Percentiles rank a stretch among this genome's conserved stretches.
Conservation (phyloP, 2,888 invertebrate species). For the Stenotaenia linearis region DNA sequence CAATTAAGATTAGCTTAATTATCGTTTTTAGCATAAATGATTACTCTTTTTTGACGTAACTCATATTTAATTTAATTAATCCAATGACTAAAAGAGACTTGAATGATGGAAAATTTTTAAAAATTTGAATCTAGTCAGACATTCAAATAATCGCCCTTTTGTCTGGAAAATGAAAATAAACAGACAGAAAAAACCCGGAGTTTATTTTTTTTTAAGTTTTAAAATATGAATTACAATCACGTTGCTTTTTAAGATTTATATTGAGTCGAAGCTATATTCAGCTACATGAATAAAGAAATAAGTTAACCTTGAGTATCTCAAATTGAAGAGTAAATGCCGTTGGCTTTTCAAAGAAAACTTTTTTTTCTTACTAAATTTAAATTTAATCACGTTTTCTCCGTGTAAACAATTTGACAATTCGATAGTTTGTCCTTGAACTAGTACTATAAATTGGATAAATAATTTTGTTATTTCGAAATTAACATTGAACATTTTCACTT, state of each 20-base stretch:
- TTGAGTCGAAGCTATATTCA: not conserved
- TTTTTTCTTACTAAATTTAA: not conserved
- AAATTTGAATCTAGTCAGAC: not conserved
- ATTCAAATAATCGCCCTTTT: not conserved
- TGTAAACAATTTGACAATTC: not conserved
- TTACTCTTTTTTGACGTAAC: not conserved
- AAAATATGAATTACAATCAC: not conserved
- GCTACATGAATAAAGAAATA: conserved; percentile 8
- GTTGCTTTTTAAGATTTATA: not conserved
- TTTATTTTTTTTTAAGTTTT: too few relatives aligned
- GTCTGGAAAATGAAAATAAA: not conserved
- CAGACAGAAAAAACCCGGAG: not conserved
- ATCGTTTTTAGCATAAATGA: not conserved
- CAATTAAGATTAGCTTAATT: not conserved
- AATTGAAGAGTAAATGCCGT: not conserved
- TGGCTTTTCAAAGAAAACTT: not conserved
- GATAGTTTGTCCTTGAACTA: not conserved
- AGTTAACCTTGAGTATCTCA: not conserved
- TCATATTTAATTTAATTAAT: too few relatives aligned
- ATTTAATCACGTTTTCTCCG: not conserved
- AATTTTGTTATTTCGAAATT: not conserved
- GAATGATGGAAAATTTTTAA: not conserved
- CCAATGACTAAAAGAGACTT: not conserved
- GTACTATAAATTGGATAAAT: not conserved
- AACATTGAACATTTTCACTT: not conserved